These are phyloP conservation scores for Chesias legatella DNA, from an alignment of 2,888 invertebrate species.

Conservation along the genomic window DNA sequence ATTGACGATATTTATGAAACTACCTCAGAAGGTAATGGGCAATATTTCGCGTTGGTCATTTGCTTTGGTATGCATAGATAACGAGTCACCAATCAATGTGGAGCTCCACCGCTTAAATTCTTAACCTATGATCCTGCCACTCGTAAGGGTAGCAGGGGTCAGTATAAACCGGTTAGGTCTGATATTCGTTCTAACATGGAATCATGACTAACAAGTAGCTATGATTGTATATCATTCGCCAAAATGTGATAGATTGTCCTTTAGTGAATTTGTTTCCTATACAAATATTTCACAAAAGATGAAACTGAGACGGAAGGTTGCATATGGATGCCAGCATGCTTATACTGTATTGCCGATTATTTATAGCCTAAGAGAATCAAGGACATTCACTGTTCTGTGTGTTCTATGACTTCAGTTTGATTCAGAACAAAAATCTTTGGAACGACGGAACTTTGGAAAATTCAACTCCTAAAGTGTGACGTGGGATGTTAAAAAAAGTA, in stretches of 20 bases:
- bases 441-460: too few species aligned
- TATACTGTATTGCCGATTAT: too few species aligned
- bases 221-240: constrained; percentile 56
- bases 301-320: background rate
- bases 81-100: constrained; percentile 28
- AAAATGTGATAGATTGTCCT: constrained; percentile 44
- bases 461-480: too few species aligned
- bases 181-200: constrained; percentile 32
- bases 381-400: too few species aligned
- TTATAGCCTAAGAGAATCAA: too few species aligned
- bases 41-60: constrained; percentile 44
- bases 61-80: constrained; percentile 39
- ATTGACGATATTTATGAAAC: constrained; percentile 46
- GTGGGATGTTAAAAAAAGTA: too few species aligned
- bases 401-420: too few species aligned
- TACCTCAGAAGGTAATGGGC: constrained; percentile 43
- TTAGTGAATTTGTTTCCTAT: constrained; percentile 28
- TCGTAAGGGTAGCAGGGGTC: constrained; percentile 29
- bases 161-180: constrained; percentile 28
- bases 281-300: background rate
- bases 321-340: too few species aligned
- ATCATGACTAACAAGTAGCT: constrained; percentile 60
- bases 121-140: constrained; percentile 12
- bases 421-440: too few species aligned
- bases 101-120: constrained; percentile 25